Evolutionary conservation across 1,140 invertebrate genomes (phyloP), one percentile per base, ranked within the genome.

Genomic region (Anastrepha obliqua): DNA sequence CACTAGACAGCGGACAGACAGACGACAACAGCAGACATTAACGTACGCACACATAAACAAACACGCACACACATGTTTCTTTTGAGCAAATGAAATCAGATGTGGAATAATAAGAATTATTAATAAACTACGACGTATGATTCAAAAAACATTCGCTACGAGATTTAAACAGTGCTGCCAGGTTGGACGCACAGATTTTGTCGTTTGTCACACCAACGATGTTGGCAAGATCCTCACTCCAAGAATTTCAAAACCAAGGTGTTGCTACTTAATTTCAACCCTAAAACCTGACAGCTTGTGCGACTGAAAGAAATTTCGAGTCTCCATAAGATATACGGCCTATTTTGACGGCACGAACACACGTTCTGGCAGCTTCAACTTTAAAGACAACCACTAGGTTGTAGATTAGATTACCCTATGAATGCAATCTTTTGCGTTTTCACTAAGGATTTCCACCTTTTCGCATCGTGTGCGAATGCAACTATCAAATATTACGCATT

Each of bases 1-100:
- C 13, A 74, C 39, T 42, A 74, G 67, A 74, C 67, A 44, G 42
- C 15, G 67, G 39, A 74, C 67, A 74, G 67, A 74, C 67, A 55
- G 51, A 55, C 51, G 51, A 55, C 51, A 55, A 55, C 6, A 55
- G 51, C 51, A 55, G 42, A 44, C 39, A 74, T n/a, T 62, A 13
- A n/a, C 60, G 17, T 62, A n/a, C 60, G 17, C 13, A 62, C 13
- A 9, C 11, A 74, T 42, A 74, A 1, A 74, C 67, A 74, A 1
- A 47, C 67, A 44, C 67, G 44, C 39, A 70, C 29, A 13, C 6
- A 70, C 42, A 70, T 4, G 17, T 74, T 7, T 42, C 42, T 74
- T 44, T 15, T 17, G 44, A 74, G 42, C 64, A 44, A 74, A 1
- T 17, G 13, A 74, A 74, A 74, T 74, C 42, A 44, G 67, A 55